Base-by-base conservation (phyloP, 2,113 vertebrate species). In the Peromyscus leucopus region DNA sequence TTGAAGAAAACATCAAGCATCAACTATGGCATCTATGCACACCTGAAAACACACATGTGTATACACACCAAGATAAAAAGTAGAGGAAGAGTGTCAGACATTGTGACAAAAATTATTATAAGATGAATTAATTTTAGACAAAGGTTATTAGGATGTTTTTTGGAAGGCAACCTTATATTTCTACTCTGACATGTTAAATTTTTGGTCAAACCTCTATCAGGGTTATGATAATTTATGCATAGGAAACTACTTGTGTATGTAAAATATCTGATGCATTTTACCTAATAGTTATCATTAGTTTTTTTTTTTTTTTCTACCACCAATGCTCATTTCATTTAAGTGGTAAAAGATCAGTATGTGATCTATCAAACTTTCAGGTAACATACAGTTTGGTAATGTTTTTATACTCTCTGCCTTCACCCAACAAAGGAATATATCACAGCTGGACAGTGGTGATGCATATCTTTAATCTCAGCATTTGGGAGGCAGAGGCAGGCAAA, bases 151-250 rank as follows among this genome's bases (percentile, higher is more conserved):
- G 12, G 31, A 19, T 79, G 22, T 55, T 51, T 59, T 24, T 83
- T 5, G 19, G 36, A 59, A 59, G 11, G 2, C 19, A 82, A n/a
- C 2, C 22, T 92, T 0, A 16, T 88, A 46, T 91, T 91, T 80
- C 51, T 79, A 11, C 2, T 63, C 5, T 88, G 39, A 57, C 11
- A n/a, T 28, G 75, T 46, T 89, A 36, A 80, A 57, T 80, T 33
- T 71, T 76, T 63, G 36, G 4, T 69, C 59, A 94, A 57, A 86
- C 16, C 5, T 76, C 55, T 72, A 1, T 92, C 59, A 31, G 33
- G 39, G 51, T 67, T 94, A 67, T 92, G 46, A 59, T 65, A 83
- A 94, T 87, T 86, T 94, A 24, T 92, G 76, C 65, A 76, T 31
- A 71, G 8, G 15, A 92, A 90, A 46, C 0, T 61, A 10, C 0